Base-by-base conservation (phyloP, 2,113 vertebrate species). In the Vicugna pacos region DNA sequence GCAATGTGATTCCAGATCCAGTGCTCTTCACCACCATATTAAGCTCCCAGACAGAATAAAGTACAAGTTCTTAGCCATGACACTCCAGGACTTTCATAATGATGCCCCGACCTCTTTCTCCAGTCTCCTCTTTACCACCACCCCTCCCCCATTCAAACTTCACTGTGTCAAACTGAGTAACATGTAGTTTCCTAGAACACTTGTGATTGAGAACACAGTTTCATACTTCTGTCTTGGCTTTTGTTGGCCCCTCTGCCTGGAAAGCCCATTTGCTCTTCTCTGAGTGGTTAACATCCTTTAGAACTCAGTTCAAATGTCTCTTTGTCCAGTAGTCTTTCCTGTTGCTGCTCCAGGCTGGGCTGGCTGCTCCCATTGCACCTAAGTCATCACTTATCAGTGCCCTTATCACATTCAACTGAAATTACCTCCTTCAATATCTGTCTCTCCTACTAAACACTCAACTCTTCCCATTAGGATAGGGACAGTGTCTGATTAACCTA, bases 211-310 rank as follows among this genome's bases (percentile, higher is more conserved):
- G 30, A 88, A 38, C 54, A 9, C n/a, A 81, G 65, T 19, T 56
- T 48, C 58, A 64, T 2, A 70, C 77, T 50, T 77, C 65, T 32
- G 12, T 58, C 35, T 85, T 89, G 75, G 83, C 56, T 85, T 82
- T 30, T 84, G 38, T 48, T 56, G 26, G 80, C 30, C 35, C 11
- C 56, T 93, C 70, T 91, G 30, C 15, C 73, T 48, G 9, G 26
- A 94, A 77, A 93, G 60, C 38, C n/a, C n/a, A 13, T 19, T 82
- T 87, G 52, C 28, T 60, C 48, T 35, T 87, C 42, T 73, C 76
- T 90, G 77, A 86, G 48, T 46, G 10, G 22, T 69, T 92, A 94
- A 75, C 38, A 26, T 90, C 91, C 69, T 86, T 79, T 26, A 92
- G 90, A 50, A 86, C 6, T 92, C 73, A 82, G 52, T 70, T 95